Percentiles rank a stretch among this genome's conserved stretches.
Conservation (phyloP, 2,113 vertebrate species). For the Galbula dea region DNA sequence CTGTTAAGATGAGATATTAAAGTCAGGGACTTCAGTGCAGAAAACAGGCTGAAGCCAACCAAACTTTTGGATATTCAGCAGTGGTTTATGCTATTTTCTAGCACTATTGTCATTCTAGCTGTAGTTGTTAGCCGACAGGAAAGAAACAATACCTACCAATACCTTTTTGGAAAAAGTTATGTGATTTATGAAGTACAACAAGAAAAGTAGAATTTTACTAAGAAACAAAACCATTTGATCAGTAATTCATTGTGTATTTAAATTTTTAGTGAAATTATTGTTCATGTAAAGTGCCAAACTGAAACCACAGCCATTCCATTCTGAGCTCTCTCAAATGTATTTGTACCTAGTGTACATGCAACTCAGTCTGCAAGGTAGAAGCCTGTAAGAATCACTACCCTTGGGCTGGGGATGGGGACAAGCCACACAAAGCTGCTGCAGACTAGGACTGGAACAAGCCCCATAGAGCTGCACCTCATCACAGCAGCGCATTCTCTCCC, state of each 20-base stretch:
- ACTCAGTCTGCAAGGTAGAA: not conserved
- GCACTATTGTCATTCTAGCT: not conserved
- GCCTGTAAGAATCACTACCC: not conserved
- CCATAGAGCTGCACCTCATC: fast-evolving
- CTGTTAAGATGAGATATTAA: conserved; percentile 55
- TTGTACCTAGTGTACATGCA: fast-evolving
- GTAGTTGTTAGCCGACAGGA: not conserved
- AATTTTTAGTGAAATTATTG: not conserved
- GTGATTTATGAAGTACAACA: not conserved
- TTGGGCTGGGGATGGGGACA: fast-evolving
- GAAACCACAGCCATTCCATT: not conserved
- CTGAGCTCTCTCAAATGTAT: fast-evolving
- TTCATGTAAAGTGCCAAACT: not conserved
- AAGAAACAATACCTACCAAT: not conserved
- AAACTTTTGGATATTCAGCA: conserved; percentile 27
- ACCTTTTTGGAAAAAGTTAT: not conserved
- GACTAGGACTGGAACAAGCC: fast-evolving
- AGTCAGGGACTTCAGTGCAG: conserved; percentile 54
- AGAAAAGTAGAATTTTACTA: not conserved
- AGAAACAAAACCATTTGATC: not conserved
- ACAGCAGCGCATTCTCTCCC: fast-evolving
- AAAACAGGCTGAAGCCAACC: conserved; percentile 51
- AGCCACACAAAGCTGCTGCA: not conserved
- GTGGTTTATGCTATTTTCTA: conserved; percentile 1
- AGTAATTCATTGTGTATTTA: not conserved